A percentile compares a stretch with the other conserved stretches of the same genome.
These are phyloP conservation scores for Eutolmus rufibarbis DNA, from an alignment of 2,888 invertebrate genomes.

Conservation along the genomic window DNA sequence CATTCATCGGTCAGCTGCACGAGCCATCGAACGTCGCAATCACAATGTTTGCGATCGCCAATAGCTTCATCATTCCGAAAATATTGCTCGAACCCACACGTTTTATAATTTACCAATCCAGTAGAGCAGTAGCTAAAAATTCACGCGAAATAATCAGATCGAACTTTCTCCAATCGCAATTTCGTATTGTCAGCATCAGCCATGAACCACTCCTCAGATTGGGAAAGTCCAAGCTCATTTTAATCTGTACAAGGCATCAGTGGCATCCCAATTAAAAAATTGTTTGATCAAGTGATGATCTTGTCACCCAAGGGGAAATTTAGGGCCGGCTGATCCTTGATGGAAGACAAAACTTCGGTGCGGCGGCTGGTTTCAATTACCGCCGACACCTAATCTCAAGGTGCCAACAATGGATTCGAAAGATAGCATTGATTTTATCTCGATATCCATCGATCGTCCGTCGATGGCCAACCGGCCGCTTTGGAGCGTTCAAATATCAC, in stretches of 20 bases:
- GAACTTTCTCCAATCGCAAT: background rate
- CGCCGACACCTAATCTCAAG: background rate
- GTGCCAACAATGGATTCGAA: background rate
- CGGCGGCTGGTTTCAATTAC: background rate
- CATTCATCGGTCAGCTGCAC: background rate
- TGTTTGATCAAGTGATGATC: background rate
- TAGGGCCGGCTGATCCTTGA: background rate
- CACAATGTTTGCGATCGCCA: background rate
- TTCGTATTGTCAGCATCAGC: background rate
- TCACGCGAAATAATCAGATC: background rate
- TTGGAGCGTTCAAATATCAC: background rate
- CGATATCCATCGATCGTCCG: background rate
- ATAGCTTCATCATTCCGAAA: background rate
- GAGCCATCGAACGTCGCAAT: background rate
- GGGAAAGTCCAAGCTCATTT: background rate
- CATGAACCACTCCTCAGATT: background rate
- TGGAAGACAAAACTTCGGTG: background rate
- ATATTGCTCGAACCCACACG: background rate
- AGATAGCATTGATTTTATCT: background rate
- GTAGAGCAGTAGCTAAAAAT: background rate
- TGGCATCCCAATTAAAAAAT: background rate
- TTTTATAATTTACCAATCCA: background rate
- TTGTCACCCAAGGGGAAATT: background rate
- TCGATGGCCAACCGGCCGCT: background rate
- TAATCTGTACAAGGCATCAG: background rate